phyloP scores from a whole-genome alignment of 2,113 vertebrate species.

The Pelecanoides urinatrix region DNA sequence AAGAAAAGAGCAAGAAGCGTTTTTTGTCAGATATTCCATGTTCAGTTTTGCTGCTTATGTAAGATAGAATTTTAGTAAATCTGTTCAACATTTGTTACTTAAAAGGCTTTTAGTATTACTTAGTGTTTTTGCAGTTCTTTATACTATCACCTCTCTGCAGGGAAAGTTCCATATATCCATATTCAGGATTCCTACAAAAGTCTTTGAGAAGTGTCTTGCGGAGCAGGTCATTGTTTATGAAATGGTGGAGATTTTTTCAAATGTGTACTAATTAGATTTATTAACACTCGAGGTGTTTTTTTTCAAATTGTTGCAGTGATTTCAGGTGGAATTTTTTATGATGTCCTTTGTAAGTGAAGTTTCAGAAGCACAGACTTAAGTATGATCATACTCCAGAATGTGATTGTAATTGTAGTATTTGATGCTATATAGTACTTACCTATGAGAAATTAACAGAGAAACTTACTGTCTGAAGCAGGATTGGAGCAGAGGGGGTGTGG shows the following conservation, averaged over 20 bases:
- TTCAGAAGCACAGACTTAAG: background rate
- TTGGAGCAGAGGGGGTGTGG: accelerated
- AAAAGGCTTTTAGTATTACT: background rate
- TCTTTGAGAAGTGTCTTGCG: background rate
- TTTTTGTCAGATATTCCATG: background rate
- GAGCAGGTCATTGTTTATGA: background rate
- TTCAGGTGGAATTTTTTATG: background rate
- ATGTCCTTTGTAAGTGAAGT: background rate
- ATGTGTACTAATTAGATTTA: background rate
- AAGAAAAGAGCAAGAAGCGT: background rate
- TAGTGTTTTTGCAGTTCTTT: background rate
- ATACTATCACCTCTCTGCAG: background rate
- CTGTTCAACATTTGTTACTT: background rate
- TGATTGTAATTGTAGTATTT: background rate
- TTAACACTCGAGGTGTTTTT: background rate
- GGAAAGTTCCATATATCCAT: background rate
- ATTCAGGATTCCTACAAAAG: background rate
- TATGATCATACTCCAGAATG: background rate
- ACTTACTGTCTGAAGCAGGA: background rate
- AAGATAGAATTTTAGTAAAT: background rate
- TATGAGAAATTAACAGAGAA: background rate
- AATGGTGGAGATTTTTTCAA: background rate
- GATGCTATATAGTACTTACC: background rate
- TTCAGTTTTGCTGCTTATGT: background rate
- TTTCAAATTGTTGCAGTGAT: background rate